Conservation (phyloP, 1,140 invertebrate genomes). For the Zaprionus tsacasi region DNA sequence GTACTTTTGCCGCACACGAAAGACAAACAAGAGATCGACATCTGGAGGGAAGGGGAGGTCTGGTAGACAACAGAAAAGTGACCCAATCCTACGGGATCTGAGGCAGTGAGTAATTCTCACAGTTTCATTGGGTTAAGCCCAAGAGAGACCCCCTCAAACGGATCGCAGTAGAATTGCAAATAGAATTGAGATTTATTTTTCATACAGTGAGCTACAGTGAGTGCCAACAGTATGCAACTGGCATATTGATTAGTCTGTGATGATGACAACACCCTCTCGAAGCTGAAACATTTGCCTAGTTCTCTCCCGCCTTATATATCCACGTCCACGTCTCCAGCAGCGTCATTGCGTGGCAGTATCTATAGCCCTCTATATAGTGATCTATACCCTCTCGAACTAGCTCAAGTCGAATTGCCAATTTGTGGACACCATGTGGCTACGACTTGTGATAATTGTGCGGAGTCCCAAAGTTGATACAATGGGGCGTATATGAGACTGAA, state of each 20-base stretch:
- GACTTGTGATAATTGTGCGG: slow-evolving; percentile 52
- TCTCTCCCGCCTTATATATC: slow-evolving; percentile 48
- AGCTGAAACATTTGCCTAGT: slow-evolving; percentile 2
- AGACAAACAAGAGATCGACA: slow-evolving; percentile 50
- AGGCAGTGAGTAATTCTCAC: slow-evolving; percentile 59
- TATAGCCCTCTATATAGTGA: neutral
- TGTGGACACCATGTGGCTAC: slow-evolving; percentile 59
- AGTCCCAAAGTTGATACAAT: slow-evolving; percentile 52
- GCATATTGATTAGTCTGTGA: no score
- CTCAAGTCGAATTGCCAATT: slow-evolving; percentile 78
- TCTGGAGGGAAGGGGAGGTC: neutral
- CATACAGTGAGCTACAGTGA: slow-evolving; percentile 48
- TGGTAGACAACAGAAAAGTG: slow-evolving; percentile 9
- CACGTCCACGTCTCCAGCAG: slow-evolving; percentile 71
- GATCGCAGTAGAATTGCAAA: slow-evolving; percentile 60
- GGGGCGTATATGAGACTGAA: slow-evolving; percentile 16
- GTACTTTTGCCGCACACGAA: slow-evolving; percentile 68
- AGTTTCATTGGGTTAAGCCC: slow-evolving; percentile 25
- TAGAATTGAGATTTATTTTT: slow-evolving; percentile 80
- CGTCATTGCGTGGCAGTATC: slow-evolving; percentile 23
- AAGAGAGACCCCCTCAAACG: neutral
- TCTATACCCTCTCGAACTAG: slow-evolving; percentile 36
- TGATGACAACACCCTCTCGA: neutral
- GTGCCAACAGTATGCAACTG: neutral
- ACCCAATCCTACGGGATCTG: slow-evolving; percentile 8